Evolutionary conservation across 2,888 invertebrate species (phyloP).

Genomic region (Pharmacophagus antenor): DNA sequence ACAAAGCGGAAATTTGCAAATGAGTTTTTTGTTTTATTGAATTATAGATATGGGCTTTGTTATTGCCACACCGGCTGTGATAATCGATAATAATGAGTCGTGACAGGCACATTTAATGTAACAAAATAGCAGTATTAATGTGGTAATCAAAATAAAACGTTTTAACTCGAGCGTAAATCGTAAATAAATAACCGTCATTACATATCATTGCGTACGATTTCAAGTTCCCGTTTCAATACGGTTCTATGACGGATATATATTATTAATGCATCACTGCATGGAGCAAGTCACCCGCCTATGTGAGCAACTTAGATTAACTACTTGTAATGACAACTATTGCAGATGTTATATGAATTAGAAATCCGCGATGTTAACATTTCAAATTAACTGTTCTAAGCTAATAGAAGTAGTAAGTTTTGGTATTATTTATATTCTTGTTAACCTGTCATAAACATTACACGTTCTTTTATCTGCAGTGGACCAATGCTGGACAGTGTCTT

Average conservation of each 20-base stretch:
- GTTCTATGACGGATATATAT: slow-evolving; percentile 11
- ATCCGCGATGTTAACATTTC: not conserved
- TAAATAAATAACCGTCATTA: slow-evolving; percentile 20
- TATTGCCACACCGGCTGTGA: not conserved
- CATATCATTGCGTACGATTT: not conserved
- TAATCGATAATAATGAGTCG: not conserved
- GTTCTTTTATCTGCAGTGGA: not conserved
- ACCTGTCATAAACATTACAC: not conserved
- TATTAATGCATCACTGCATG: slow-evolving; percentile 10
- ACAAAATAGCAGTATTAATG: slow-evolving; percentile 1
- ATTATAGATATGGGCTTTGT: no score
- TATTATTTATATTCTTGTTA: not conserved
- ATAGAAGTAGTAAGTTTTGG: not conserved
- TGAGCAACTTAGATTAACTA: slow-evolving; percentile 1
- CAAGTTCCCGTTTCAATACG: slow-evolving; percentile 14
- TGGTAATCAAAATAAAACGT: not conserved
- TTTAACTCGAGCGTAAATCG: slow-evolving; percentile 1
- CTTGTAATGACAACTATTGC: slow-evolving; percentile 1
- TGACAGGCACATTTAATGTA: not conserved
- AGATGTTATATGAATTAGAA: not conserved
- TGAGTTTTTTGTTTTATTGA: no score
- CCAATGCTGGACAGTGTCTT: no score
- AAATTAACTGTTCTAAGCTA: not conserved
- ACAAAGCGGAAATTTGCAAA: no score
- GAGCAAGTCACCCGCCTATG: slow-evolving; percentile 11